Evolutionary conservation across 1,140 invertebrate genomes (phyloP), one percentile per base, ranked within the genome.

Genomic region (Diorhabda elongata): DNA sequence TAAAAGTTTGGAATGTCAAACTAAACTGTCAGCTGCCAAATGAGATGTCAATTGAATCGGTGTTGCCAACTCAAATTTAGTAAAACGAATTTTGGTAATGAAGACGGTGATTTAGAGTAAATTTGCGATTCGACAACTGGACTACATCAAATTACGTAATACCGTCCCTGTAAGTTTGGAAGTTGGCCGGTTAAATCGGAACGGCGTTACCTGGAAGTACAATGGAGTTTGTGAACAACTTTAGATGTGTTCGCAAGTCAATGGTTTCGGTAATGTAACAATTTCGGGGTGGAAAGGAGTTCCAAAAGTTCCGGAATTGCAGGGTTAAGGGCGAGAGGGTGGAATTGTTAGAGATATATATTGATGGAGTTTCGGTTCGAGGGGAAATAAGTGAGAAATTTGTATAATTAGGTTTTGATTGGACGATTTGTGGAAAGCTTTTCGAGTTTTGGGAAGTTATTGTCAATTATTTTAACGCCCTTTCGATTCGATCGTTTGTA

Each of bases 181-280:
- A 52, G 47, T 52, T 52, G 47, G 47, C 47, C 47, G 47, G 47
- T 52, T 52, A 52, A 52, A 52, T 52, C 47, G 47, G 47, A 52
- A 52, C n/a, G 47, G 47, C 47, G n/a, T 52, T 52, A 52, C 47
- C 47, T 52, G 47, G n/a, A 52, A 52, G 47, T 52, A 52, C 47
- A 52, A 52, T 52, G 47, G 47, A 52, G 47, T 52, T 52, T 52
- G 47, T 52, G 47, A 52, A 52, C 47, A 52, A 52, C 47, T 52
- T 52, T 52, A 6, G 47, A 52, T 3, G 47, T 52, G 47, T 52
- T 52, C 47, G 47, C 47, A 52, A 52, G 47, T 52, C 47, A 52
- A 52, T 52, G 47, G 47, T 52, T 52, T 52, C 47, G 47, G 47
- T 52, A 52, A 52, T 52, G 47, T 52, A 52, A 52, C 47, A 52